These are phyloP conservation scores for Cyanoramphus novaezelandiae DNA, from an alignment of 2,113 vertebrate species.

Conservation along the genomic window DNA sequence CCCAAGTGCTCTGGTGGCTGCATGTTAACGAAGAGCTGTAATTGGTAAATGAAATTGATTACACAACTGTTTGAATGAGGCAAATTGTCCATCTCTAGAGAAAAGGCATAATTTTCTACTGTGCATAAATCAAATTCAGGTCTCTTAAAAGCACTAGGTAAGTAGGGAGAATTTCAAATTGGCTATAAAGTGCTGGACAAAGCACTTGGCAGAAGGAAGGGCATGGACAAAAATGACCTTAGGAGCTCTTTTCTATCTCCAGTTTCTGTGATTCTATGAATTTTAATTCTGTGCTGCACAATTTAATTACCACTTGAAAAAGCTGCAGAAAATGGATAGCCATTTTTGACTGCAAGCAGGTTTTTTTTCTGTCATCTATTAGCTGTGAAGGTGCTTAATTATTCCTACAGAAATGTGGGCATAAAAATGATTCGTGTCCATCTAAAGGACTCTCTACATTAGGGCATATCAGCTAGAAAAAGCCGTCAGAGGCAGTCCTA, in stretches of 20 bases:
- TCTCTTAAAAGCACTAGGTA: conserved; percentile 40
- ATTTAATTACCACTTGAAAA: conserved; percentile 21
- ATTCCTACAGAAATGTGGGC: background rate
- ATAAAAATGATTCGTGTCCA: background rate
- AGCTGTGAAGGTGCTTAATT: background rate
- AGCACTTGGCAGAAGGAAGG: conserved; percentile 28
- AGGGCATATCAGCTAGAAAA: background rate
- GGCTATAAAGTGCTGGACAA: conserved; percentile 17
- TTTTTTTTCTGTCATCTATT: background rate
- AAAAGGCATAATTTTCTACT: conserved; percentile 24
- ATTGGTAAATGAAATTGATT: conserved; percentile 64
- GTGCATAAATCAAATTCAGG: background rate
- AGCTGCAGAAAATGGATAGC: background rate
- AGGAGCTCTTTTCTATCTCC: background rate
- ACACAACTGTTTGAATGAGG: conserved; percentile 22
- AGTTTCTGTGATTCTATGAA: conserved; percentile 30
- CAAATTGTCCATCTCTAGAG: conserved; percentile 42
- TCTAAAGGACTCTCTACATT: background rate
- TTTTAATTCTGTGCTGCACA: conserved; percentile 30
- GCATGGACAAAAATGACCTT: conserved; percentile 6
- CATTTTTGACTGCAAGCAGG: background rate
- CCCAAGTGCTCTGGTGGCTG: background rate
- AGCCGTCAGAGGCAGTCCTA: background rate
- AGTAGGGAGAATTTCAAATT: conserved; percentile 33
- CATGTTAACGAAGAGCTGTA: conserved; percentile 9